These are phyloP conservation scores for Neomicropteryx cornuta DNA, from an alignment of 1,140 invertebrate genomes.

Conservation along the genomic window DNA sequence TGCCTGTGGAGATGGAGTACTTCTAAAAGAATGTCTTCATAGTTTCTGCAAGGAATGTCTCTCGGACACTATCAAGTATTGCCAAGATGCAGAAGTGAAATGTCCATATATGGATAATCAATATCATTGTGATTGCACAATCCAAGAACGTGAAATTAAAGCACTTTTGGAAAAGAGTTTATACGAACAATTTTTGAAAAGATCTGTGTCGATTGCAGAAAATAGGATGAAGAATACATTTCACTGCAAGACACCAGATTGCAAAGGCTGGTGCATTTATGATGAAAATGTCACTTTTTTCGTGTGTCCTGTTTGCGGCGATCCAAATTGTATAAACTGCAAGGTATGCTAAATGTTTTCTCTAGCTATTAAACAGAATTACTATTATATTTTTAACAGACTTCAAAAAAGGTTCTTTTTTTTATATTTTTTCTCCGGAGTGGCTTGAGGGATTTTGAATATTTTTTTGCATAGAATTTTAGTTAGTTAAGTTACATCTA, in stretches of 20 bases:
- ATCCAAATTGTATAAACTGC: slow-evolving; percentile 79
- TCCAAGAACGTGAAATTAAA: slow-evolving; percentile 84
- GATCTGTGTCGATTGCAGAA: slow-evolving; percentile 74
- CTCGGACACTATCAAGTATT: slow-evolving; percentile 59
- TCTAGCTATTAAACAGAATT: too few species aligned
- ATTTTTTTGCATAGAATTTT: too few species aligned
- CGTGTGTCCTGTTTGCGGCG: slow-evolving; percentile 72
- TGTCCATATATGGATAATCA: slow-evolving; percentile 71
- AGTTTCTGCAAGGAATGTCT: slow-evolving; percentile 76
- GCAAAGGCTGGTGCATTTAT: slow-evolving; percentile 81
- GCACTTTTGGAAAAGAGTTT: slow-evolving; percentile 59
- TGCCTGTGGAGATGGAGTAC: slow-evolving; percentile 55
- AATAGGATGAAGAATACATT: slow-evolving; percentile 74
- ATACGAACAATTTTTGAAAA: slow-evolving; percentile 71
- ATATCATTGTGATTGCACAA: slow-evolving; percentile 63
- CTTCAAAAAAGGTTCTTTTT: too few species aligned
- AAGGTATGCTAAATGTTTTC: too few species aligned
- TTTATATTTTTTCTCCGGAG: too few species aligned
- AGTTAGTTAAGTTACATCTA: too few species aligned
- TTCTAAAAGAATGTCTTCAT: slow-evolving; percentile 82
- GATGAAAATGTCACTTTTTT: slow-evolving; percentile 83
- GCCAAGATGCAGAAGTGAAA: slow-evolving; percentile 58
- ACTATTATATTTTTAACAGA: too few species aligned
- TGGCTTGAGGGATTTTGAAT: too few species aligned
- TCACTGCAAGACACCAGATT: slow-evolving; percentile 86